Evolutionary conservation across 2,113 vertebrate genomes (phyloP), one percentile per base, ranked within the genome.

Genomic region (Psephotus haematonotus): DNA sequence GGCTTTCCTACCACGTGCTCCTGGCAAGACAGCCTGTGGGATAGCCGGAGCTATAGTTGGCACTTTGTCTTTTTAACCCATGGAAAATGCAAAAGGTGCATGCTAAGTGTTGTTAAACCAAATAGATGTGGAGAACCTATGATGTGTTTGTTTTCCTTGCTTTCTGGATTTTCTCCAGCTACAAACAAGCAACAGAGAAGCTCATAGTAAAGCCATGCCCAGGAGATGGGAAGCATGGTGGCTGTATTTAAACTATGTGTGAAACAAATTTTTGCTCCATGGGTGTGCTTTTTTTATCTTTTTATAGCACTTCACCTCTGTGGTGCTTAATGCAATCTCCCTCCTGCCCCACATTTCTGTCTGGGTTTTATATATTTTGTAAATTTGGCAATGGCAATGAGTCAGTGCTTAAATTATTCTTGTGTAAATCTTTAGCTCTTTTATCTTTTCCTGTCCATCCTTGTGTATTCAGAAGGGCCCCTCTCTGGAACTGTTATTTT

Each of bases 341-440:
- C 31, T 9, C 10, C 2, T 1, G 24, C 55, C 41, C 77, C 82
- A 17, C 28, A 24, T 78, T 88, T 88, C 72, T 95, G 46, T 95
- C 82, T 96, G 77, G 20, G 62, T 47, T 95, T 95, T 68, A 83
- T 80, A 7, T 67, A 35, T 92, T 95, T 94, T 91, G 80, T 78
- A 92, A 93, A 90, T 46, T 60, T 86, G 80, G 60, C 31, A 81
- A 78, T 85, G 44, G 18, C 74, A 93, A 33, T 93, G 95, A 96
- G 67, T 95, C 86, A 75, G 69, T 93, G 55, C 78, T 96, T 95
- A 92, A 93, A 94, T 91, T 90, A 93, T 69, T 44, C 25, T 44
- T 53, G 49, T 63, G 63, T 64, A 92, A 86, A 80, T 80, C 89
- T 78, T 77, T 25, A 78, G 28, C 20, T 7, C 9, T 92, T 94